Conservation (phyloP, 1,140 invertebrate genomes). For the Melipona quadrifasciata region DNA sequence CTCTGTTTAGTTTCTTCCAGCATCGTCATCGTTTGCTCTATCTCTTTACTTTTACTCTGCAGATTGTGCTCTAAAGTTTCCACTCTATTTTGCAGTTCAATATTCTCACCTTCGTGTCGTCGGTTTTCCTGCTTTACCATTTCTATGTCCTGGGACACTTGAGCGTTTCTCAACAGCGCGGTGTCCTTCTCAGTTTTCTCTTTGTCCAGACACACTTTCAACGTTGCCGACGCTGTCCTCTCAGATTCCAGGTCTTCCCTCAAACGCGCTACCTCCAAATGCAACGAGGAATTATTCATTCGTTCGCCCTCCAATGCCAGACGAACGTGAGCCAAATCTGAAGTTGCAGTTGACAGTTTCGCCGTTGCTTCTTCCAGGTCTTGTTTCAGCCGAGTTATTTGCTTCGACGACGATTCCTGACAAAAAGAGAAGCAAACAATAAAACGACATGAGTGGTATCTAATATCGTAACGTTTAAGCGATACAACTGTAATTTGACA, state of each 20-base stretch:
- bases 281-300: slow-evolving; percentile 72
- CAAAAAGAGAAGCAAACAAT: slow-evolving; percentile 37
- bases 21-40: slow-evolving; percentile 80
- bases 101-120: slow-evolving; percentile 83
- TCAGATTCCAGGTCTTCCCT: slow-evolving; percentile 73
- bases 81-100: slow-evolving; percentile 75
- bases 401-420: slow-evolving; percentile 77
- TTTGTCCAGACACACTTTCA: slow-evolving; percentile 74
- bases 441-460: not conserved
- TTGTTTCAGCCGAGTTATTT: slow-evolving; percentile 78
- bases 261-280: slow-evolving; percentile 72
- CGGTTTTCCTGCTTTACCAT: slow-evolving; percentile 87
- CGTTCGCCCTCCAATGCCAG: slow-evolving; percentile 72
- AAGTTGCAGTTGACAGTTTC: slow-evolving; percentile 61
- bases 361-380: slow-evolving; percentile 76
- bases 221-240: slow-evolving; percentile 65
- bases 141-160: slow-evolving; percentile 91
- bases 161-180: slow-evolving; percentile 89
- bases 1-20: slow-evolving; percentile 80
- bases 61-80: slow-evolving; percentile 73
- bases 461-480: not conserved
- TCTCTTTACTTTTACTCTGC: slow-evolving; percentile 79
- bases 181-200: slow-evolving; percentile 89
- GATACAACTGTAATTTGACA: slow-evolving; percentile 1
- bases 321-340: slow-evolving; percentile 72